Percentiles rank a stretch among this genome's conserved stretches.
These are phyloP conservation scores for Channallabes apus DNA, from an alignment of 2,797 vertebrate genomes.

Conservation along the genomic window DNA sequence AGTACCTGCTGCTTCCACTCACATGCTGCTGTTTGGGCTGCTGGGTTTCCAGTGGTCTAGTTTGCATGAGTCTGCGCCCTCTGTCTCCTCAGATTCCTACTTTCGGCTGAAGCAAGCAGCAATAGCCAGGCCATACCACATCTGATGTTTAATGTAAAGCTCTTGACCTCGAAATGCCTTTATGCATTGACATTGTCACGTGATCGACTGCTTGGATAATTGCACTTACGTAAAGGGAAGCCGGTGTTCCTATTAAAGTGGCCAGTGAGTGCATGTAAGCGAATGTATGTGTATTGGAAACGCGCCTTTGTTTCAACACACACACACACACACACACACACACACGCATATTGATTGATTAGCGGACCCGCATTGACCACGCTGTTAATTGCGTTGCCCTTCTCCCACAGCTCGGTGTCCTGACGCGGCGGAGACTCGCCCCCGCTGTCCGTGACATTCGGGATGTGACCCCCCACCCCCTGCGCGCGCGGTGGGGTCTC, in stretches of 20 bases:
- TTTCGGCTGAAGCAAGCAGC: not conserved
- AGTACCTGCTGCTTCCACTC: not conserved
- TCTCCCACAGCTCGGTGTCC: not conserved
- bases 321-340: too few species aligned
- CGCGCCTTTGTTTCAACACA: not conserved
- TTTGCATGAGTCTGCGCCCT: not conserved
- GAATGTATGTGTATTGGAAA: slow-evolving; percentile 1
- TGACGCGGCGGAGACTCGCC: not conserved
- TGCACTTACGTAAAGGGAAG: too few species aligned
- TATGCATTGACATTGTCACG: not conserved
- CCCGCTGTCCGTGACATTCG: slow-evolving; percentile 52
- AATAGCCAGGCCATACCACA: too few species aligned
- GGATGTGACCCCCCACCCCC: slow-evolving; percentile 12
- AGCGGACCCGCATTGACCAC: slow-evolving; percentile 6
- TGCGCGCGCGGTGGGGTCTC: slow-evolving; percentile 67
- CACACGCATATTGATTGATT: slow-evolving; percentile 43
- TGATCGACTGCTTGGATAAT: not conserved
- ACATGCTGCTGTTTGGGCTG: not conserved
- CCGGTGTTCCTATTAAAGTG: not conserved
- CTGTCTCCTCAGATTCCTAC: not conserved
- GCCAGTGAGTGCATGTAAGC: too few species aligned
- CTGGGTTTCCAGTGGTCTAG: not conserved
- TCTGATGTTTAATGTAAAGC: not conserved
- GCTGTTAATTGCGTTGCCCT: slow-evolving; percentile 24
- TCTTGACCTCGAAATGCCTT: not conserved